These are phyloP conservation scores for Silurus asotus DNA, from an alignment of 2,113 vertebrate genomes.

Conservation along the genomic window DNA sequence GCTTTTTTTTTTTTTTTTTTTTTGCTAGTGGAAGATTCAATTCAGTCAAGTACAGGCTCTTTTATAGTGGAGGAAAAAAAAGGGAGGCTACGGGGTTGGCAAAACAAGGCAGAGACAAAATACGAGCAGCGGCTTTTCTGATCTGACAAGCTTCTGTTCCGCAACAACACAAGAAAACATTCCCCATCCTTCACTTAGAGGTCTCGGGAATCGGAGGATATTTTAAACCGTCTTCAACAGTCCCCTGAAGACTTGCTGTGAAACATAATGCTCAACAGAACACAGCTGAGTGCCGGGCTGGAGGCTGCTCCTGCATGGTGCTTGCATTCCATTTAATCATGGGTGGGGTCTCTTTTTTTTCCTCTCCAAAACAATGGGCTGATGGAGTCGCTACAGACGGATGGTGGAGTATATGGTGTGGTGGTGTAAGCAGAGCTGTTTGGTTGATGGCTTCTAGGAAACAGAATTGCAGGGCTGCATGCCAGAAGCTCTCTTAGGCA, in stretches of 20 bases:
- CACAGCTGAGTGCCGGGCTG: conserved; percentile 17
- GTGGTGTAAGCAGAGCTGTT: conserved; percentile 34
- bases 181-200: conserved; percentile 18
- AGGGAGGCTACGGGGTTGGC: not conserved
- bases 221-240: conserved; percentile 23
- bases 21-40: not conserved
- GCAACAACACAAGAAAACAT: not conserved
- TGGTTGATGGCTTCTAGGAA: conserved; percentile 48
- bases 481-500: conserved; percentile 43
- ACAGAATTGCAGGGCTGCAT: conserved; percentile 46
- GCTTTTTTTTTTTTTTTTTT: no score
- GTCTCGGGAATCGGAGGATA: conserved; percentile 14
- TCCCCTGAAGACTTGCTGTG: not conserved
- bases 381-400: conserved; percentile 39
- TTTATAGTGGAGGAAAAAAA: not conserved
- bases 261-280: conserved; percentile 23
- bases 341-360: not conserved
- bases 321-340: conserved; percentile 33
- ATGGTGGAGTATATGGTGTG: conserved; percentile 35
- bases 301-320: conserved; percentile 37
- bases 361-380: conserved; percentile 30
- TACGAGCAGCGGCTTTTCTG: not conserved
- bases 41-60: not conserved
- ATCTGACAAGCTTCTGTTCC: not conserved
- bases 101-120: conserved; percentile 12